These are phyloP conservation scores for Plotosus lineatus DNA, from an alignment of 2,113 vertebrate genomes.

Conservation along the genomic window DNA sequence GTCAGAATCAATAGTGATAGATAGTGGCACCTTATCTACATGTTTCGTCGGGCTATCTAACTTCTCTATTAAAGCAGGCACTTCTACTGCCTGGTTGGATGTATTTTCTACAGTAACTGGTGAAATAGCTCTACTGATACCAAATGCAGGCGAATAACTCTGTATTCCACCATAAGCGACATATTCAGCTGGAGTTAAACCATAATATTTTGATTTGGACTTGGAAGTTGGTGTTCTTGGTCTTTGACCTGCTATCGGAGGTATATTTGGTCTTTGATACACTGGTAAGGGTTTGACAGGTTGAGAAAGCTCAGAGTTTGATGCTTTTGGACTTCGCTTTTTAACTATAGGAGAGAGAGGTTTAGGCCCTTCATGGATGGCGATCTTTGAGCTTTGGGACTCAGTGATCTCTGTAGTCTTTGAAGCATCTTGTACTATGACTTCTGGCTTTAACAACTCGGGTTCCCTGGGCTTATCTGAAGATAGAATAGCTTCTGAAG, in stretches of 20 bases:
- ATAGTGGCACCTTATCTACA: conserved; percentile 23
- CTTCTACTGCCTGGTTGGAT: conserved; percentile 47
- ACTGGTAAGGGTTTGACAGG: conserved; percentile 54
- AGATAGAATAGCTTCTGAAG: conserved; percentile 32
- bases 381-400: conserved; percentile 54
- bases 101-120: conserved; percentile 48
- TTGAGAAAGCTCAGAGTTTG: conserved; percentile 59
- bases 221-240: conserved; percentile 67
- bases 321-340: conserved; percentile 47
- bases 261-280: conserved; percentile 64
- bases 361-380: conserved; percentile 18
- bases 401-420: conserved; percentile 31
- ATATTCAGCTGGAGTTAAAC: conserved; percentile 73
- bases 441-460: conserved; percentile 45
- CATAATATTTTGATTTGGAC: conserved; percentile 68
- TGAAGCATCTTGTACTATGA: conserved; percentile 39
- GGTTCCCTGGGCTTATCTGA: conserved; percentile 54
- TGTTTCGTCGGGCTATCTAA: conserved; percentile 13
- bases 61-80: conserved; percentile 36
- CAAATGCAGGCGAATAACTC: conserved; percentile 65
- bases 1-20: conserved; percentile 17
- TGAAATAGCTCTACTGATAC: conserved; percentile 49
- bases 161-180: conserved; percentile 72
- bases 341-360: conserved; percentile 14
- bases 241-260: conserved; percentile 61